Base-by-base conservation (phyloP, 2,113 vertebrate species). In the Psittacula cyanocephala region DNA sequence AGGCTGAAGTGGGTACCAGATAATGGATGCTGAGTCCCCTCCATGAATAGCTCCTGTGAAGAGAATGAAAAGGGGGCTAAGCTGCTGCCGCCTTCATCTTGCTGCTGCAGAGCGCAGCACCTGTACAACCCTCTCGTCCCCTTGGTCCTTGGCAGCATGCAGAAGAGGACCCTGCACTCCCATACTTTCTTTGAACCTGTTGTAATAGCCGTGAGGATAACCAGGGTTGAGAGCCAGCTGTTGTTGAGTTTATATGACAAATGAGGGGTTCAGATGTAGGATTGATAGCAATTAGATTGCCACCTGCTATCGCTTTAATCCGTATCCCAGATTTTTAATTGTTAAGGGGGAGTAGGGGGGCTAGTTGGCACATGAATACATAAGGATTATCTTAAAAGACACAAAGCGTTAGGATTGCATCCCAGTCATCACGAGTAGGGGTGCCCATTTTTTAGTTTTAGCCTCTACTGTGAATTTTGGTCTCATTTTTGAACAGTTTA, bases 291-390 rank as follows among this genome's bases (percentile, higher is more conserved):
- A 97, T 98, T 97, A 97, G 68, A 96, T 96, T 92, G 95, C 94
- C 97, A 97, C 97, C 97, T 97, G 95, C 96, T 93, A 95, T 89
- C 11, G 29, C 96, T 97, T 96, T 96, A 93, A 97, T 97, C 96
- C 33, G 10, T 41, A 89, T 93, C 90, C 82, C 41, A 2, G 80
- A 91, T 94, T 96, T 93, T 91, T 95, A 97, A 91, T 96, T 96
- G 90, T 93, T 89, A 22, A 23, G 27, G 13, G 46, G 46, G 29
- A n/a, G 13, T 7, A 35, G 39, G 50, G 37, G 24, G 20, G 9
- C 50, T 91, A 37, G n/a, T 52, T 91, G 86, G 92, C 88, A 80
- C 83, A 95, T 59, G 79, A 94, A 93, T 81, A 69, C 29, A 28
- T 31, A 50, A 94, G 70, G 43, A 49, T 65, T 64, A 64, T 77